Evolutionary conservation across 1,140 invertebrate genomes (phyloP).

Genomic region (Drosophila pseudoobscura): DNA sequence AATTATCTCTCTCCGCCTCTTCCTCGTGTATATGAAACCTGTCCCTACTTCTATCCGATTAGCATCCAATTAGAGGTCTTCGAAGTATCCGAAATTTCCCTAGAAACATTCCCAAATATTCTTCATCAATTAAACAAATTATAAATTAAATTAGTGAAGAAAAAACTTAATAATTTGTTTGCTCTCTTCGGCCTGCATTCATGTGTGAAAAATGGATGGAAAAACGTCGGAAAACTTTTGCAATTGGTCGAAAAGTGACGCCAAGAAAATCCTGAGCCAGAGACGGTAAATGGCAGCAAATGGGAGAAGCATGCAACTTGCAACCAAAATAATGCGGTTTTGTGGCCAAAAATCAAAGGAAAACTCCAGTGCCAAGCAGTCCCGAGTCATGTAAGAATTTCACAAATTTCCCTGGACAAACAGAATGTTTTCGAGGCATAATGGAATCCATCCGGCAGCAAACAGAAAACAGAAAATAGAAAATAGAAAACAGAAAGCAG

Average conservation of each 20-base stretch:
- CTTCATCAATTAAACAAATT: too few relatives aligned
- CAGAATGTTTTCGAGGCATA: slow-evolving; percentile 64
- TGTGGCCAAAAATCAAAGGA: slow-evolving; percentile 68
- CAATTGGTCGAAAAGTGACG: slow-evolving; percentile 39
- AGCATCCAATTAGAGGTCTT: too few relatives aligned
- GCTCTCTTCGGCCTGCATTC: slow-evolving; percentile 41
- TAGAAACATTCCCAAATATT: too few relatives aligned
- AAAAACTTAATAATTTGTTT: slow-evolving; percentile 22
- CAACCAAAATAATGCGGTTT: slow-evolving; percentile 74
- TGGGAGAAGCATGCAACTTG: slow-evolving; percentile 8
- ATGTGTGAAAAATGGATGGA: slow-evolving; percentile 56
- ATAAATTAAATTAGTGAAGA: too few relatives aligned
- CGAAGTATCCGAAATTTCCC: too few relatives aligned
- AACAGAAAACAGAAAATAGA: slow-evolving; percentile 22
- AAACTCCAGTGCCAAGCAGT: slow-evolving; percentile 16
- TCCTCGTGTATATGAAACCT: too few relatives aligned
- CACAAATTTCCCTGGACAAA: slow-evolving; percentile 42
- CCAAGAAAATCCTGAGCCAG: neutral
- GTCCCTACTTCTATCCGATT: too few relatives aligned
- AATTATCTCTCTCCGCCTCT: too few relatives aligned
- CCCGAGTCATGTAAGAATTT: slow-evolving; percentile 8
- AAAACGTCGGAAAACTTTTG: slow-evolving; percentile 36
- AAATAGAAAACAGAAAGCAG: slow-evolving; percentile 41
- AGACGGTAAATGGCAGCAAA: neutral
- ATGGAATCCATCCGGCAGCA: slow-evolving; percentile 56